These are phyloP conservation scores for Neoitamus cyanurus DNA, from an alignment of 2,888 invertebrate genomes.

Conservation along the genomic window DNA sequence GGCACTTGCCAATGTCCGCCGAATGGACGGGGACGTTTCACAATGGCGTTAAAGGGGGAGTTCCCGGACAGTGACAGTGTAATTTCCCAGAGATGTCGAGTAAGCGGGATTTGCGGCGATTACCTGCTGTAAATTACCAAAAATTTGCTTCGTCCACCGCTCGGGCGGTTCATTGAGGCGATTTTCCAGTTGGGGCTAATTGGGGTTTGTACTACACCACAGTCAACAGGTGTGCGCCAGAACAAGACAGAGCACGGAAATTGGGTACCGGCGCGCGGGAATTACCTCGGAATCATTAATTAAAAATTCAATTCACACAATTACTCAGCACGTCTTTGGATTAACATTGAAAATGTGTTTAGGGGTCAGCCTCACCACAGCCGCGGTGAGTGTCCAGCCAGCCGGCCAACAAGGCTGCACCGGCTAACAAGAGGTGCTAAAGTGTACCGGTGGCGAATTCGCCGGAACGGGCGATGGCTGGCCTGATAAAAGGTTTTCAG, in stretches of 20 bases:
- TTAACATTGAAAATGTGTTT: slow-evolving; percentile 52
- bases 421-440: slow-evolving; percentile 29
- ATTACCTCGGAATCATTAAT: slow-evolving; percentile 35
- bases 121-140: slow-evolving; percentile 38
- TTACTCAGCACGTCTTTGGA: slow-evolving; percentile 46
- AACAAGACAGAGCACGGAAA: neutral
- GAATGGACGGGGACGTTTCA: neutral
- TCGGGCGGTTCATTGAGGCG: slow-evolving; percentile 2
- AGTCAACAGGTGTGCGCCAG: slow-evolving; percentile 18
- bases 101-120: slow-evolving; percentile 18
- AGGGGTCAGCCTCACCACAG: slow-evolving; percentile 45
- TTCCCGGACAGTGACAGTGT: neutral
- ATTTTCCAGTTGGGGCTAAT: slow-evolving; percentile 24
- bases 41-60: neutral
- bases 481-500: slow-evolving; percentile 19
- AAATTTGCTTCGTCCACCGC: slow-evolving; percentile 14
- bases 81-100: neutral
- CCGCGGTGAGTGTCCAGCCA: neutral
- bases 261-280: neutral
- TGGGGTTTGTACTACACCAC: neutral
- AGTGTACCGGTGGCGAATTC: slow-evolving; percentile 41
- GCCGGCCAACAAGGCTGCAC: neutral
- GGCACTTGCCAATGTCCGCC: neutral
- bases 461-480: slow-evolving; percentile 28
- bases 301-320: slow-evolving; percentile 47